Evolutionary conservation across 1,140 invertebrate genomes (phyloP), one percentile per base, ranked within the genome.

Genomic region (Bombus picipes): DNA sequence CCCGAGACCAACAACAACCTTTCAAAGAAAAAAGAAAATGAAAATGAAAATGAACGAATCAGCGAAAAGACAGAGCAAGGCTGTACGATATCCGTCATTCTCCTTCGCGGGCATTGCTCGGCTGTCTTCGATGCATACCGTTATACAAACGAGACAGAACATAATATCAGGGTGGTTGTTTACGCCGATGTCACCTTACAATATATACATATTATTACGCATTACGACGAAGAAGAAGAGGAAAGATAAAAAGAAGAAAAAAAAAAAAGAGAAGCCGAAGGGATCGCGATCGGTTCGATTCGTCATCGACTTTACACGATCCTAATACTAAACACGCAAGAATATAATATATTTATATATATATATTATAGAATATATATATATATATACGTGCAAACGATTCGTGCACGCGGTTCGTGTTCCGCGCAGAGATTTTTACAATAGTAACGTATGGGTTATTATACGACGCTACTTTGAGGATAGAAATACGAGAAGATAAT

Each of bases 241-340:
- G 10, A 32, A 66, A 9, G 9, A 1, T 8, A 22, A 34, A 2
- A 22, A 66, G 4, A 34, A 4, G 8, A 10, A 22, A 1, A 10
- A 39, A 81, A 32, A 74, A 0, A 34, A 2, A 53, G 12, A 8
- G 34, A 53, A 28, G 39, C 18, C 73, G 15, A 28, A 74, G 71
- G 47, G 77, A 85, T 89, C 74, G 62, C 53, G 75, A 32, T 66
- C 59, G 81, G 25, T 74, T 47, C 68, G 68, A 66, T 65, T 70
- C 68, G 57, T 73, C 47, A 80, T 73, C 76, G 83, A 80, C 72
- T 70, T 70, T 32, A 79, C 70, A 80, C 70, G 70, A 85, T 85
- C 65, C 37, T 71, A 41, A 79, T 43, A 70, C 65, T 77, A 59
- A 59, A 62, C 59, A n/a, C 4, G 28, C 59, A n/a, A 62, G 59